Percentiles rank a stretch among this genome's conserved stretches.
These are phyloP conservation scores for Dasypus novemcinctus DNA, from an alignment of 2,113 vertebrate genomes.

Conservation along the genomic window DNA sequence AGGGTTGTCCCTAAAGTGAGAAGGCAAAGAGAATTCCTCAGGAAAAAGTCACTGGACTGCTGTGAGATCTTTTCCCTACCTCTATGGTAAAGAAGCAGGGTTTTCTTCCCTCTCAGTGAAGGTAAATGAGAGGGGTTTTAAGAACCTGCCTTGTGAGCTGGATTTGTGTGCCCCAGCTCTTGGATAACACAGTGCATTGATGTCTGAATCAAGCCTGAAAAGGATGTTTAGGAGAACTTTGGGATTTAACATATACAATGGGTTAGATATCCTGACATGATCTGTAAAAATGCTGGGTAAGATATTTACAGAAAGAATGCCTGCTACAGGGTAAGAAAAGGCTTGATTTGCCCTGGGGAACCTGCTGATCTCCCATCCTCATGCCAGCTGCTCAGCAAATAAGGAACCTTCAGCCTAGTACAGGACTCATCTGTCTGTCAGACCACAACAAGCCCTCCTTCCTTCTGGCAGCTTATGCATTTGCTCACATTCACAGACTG, in stretches of 20 bases:
- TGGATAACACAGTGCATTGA: neutral
- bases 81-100: neutral
- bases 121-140: neutral
- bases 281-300: neutral
- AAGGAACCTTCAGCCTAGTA: neutral
- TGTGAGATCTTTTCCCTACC: neutral
- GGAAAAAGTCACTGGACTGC: neutral
- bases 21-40: neutral
- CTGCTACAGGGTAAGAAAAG: no score
- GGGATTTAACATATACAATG: neutral
- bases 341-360: neutral
- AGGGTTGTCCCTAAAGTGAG: neutral
- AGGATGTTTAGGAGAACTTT: neutral
- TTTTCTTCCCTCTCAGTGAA: neutral
- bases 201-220: neutral
- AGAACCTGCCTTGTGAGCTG: neutral
- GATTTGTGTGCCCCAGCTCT: neutral
- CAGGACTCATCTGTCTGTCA: neutral
- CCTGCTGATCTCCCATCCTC: neutral
- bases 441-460: neutral
- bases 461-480: neutral
- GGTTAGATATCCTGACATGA: neutral
- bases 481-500: slow-evolving; percentile 13
- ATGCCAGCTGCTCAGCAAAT: rapidly evolving
- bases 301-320: no score